Conservation (phyloP, 1,140 invertebrate species). For the Phthorimaea operculella region DNA sequence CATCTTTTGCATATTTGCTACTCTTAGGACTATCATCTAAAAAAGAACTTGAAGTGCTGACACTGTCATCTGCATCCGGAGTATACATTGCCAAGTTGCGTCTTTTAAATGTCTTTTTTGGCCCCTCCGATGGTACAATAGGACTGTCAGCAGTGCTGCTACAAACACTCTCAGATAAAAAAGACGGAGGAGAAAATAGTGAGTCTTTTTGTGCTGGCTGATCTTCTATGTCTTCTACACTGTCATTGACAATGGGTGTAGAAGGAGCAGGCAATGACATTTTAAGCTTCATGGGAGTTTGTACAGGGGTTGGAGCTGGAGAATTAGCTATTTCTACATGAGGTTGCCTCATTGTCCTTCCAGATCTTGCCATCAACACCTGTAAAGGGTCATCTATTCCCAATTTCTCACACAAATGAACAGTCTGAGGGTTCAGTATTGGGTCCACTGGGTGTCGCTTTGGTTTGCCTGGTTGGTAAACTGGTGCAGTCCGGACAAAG, state of each 20-base stretch:
- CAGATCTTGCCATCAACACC: constrained; percentile 49
- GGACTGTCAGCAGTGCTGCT: constrained; percentile 27
- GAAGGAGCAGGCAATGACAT: constrained; percentile 47
- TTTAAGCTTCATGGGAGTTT: constrained; percentile 42
- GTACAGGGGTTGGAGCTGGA: not conserved
- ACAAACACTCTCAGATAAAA: constrained; percentile 23
- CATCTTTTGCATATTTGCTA: constrained; percentile 23
- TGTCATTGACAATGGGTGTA: constrained; percentile 40
- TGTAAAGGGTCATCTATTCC: constrained; percentile 58
- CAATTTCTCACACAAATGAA: constrained; percentile 82
- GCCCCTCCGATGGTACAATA: constrained; percentile 31
- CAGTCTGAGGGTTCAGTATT: constrained; percentile 84
- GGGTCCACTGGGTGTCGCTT: constrained; percentile 53
- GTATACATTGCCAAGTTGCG: constrained; percentile 56
- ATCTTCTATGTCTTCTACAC: constrained; percentile 26
- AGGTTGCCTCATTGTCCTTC: constrained; percentile 37
- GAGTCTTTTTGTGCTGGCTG: constrained; percentile 23
- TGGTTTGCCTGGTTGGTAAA: constrained; percentile 67
- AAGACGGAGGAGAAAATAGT: constrained; percentile 25
- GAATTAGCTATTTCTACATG: constrained; percentile 8
- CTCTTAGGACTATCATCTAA: constrained; percentile 35
- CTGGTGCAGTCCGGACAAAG: constrained; percentile 79
- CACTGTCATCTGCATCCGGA: constrained; percentile 34
- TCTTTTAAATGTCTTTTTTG: constrained; percentile 61
- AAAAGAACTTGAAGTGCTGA: constrained; percentile 25